phyloP scores from a whole-genome alignment of 2,113 vertebrate genomes.

The Neolamprologus sp. region DNA sequence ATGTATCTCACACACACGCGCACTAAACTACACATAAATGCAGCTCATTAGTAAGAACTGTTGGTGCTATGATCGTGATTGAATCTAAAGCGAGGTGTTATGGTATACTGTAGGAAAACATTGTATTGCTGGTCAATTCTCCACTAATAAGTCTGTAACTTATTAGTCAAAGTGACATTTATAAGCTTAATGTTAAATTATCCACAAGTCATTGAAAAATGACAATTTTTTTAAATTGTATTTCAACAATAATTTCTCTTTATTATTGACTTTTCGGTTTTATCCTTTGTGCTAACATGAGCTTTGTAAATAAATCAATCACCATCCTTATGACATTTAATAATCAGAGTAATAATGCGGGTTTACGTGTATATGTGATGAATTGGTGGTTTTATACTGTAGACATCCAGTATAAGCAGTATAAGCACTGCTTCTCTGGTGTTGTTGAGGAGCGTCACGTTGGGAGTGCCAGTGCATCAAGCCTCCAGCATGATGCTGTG shows the following conservation, averaged over 20 bases:
- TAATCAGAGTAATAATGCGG: background rate
- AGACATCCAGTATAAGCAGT: background rate
- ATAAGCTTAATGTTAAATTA: background rate
- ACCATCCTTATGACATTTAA: background rate
- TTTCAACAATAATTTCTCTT: background rate
- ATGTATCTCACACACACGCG: background rate
- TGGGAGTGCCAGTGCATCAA: background rate
- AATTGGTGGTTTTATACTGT: background rate
- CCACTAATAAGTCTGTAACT: background rate
- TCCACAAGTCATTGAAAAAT: background rate
- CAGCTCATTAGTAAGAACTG: background rate
- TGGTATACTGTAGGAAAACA: background rate
- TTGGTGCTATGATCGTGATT: background rate
- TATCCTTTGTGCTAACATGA: background rate
- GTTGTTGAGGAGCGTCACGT: background rate
- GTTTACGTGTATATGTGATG: background rate
- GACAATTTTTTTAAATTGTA: fast-evolving
- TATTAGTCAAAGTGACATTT: background rate
- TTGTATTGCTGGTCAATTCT: background rate
- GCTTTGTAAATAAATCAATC: background rate
- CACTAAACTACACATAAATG: background rate
- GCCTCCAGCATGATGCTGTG: background rate
- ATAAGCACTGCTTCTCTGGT: background rate
- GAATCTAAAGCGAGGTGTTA: background rate
- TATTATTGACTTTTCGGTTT: background rate